Percentiles rank a stretch among this genome's conserved stretches.
phyloP scores from a whole-genome alignment of 1,140 invertebrate genomes.

The Lordiphosa stackelbergi region DNA sequence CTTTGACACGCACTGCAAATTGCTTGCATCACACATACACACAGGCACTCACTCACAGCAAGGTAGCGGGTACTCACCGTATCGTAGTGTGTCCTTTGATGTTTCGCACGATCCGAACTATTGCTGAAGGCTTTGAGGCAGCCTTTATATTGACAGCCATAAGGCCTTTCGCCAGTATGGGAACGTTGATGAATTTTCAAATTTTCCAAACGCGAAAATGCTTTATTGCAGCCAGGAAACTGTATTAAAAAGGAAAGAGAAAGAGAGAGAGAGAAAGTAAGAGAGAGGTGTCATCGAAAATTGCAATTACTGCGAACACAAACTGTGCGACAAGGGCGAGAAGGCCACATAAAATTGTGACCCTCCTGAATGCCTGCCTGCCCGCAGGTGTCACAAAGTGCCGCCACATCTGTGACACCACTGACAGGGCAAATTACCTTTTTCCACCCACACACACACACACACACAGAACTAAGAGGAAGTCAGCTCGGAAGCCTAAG shows the following conservation, averaged over 20 bases:
- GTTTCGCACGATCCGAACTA: conserved; percentile 97
- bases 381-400: conserved; percentile 31
- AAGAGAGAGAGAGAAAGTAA: conserved; percentile 21
- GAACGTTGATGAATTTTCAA: conserved; percentile 96
- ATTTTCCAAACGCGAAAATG: conserved; percentile 96
- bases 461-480: conserved; percentile 17
- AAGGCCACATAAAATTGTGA: conserved; percentile 43
- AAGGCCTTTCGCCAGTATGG: conserved; percentile 94
- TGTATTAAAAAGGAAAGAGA: conserved; percentile 78
- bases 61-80: conserved; percentile 83
- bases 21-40: conserved; percentile 29
- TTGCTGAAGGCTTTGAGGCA: conserved; percentile 97
- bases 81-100: conserved; percentile 97
- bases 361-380: conserved; percentile 21
- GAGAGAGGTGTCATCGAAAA: conserved; percentile 40
- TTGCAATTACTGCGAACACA: conserved; percentile 34
- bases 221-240: conserved; percentile 94
- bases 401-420: conserved; percentile 9
- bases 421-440: conserved; percentile 37
- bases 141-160: conserved; percentile 89
- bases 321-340: conserved; percentile 7
- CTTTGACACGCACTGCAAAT: conserved; percentile 64
- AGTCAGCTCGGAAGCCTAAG: neutral
- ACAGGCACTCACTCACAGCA: conserved; percentile 6
- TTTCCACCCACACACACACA: conserved; percentile 7